These are phyloP conservation scores for Deilephila porcellus DNA, from an alignment of 2,888 invertebrate species.

Conservation along the genomic window DNA sequence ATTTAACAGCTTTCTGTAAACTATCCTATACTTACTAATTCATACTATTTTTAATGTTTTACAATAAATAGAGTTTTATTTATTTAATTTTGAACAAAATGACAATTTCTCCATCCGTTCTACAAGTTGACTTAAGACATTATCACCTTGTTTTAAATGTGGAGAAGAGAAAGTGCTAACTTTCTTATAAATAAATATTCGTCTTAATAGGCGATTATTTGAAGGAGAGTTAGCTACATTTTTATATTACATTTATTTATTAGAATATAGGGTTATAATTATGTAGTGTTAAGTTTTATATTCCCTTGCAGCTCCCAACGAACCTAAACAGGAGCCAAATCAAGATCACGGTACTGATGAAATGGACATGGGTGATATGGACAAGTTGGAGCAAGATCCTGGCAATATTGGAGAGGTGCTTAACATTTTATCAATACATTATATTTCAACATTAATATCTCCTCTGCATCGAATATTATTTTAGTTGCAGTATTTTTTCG, in stretches of 20 bases:
- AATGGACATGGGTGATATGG: constrained; percentile 83
- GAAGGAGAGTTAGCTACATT: constrained; percentile 44
- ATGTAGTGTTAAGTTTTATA: background rate
- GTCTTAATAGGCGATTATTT: constrained; percentile 44
- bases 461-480: too few species aligned
- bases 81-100: too few species aligned
- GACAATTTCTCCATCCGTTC: constrained; percentile 73
- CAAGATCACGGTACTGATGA: constrained; percentile 75
- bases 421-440: too few species aligned
- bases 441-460: too few species aligned
- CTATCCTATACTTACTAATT: too few species aligned
- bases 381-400: constrained; percentile 79
- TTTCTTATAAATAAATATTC: constrained; percentile 35
- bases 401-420: constrained; percentile 81
- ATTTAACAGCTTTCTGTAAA: too few species aligned
- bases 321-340: constrained; percentile 64
- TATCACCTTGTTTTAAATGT: constrained; percentile 72
- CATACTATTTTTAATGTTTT: too few species aligned
- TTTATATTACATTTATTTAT: background rate
- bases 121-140: constrained; percentile 72
- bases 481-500: too few species aligned
- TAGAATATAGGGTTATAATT: background rate
- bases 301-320: constrained; percentile 47
- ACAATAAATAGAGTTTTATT: too few species aligned
- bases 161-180: constrained; percentile 68